Conservation (phyloP, 2,797 vertebrate genomes). For the Aulostomus chinensis region DNA sequence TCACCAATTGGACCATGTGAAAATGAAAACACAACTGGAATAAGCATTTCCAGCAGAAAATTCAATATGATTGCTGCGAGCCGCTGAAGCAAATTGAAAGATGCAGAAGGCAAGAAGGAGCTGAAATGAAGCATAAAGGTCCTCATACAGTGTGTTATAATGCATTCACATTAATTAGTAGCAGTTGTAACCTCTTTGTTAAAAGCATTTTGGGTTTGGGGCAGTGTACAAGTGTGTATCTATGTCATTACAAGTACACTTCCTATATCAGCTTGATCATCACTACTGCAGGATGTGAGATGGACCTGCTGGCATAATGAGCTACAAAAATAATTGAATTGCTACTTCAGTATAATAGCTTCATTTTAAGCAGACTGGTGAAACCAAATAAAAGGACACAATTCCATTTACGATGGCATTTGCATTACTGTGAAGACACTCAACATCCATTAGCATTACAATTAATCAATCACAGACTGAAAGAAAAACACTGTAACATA, state of each 20-base stretch:
- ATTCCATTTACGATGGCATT: conserved; percentile 36
- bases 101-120: too few relatives aligned
- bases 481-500: neutral
- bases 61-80: too few relatives aligned
- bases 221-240: neutral
- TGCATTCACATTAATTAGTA: too few relatives aligned
- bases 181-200: too few relatives aligned
- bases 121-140: too few relatives aligned
- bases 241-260: neutral
- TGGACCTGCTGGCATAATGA: neutral
- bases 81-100: too few relatives aligned
- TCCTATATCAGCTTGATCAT: neutral
- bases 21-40: too few relatives aligned
- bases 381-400: conserved; percentile 13
- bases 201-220: too few relatives aligned
- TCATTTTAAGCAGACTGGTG: neutral
- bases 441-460: conserved; percentile 19
- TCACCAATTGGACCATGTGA: too few relatives aligned
- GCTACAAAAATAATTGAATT: neutral
- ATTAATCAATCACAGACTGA: conserved; percentile 19
- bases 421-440: conserved; percentile 29
- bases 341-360: conserved; percentile 9
- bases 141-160: too few relatives aligned
- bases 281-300: neutral
- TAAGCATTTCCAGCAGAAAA: too few relatives aligned